These are phyloP conservation scores for Trichogramma dendrolimi DNA, from an alignment of 2,888 invertebrate species.

Conservation along the genomic window DNA sequence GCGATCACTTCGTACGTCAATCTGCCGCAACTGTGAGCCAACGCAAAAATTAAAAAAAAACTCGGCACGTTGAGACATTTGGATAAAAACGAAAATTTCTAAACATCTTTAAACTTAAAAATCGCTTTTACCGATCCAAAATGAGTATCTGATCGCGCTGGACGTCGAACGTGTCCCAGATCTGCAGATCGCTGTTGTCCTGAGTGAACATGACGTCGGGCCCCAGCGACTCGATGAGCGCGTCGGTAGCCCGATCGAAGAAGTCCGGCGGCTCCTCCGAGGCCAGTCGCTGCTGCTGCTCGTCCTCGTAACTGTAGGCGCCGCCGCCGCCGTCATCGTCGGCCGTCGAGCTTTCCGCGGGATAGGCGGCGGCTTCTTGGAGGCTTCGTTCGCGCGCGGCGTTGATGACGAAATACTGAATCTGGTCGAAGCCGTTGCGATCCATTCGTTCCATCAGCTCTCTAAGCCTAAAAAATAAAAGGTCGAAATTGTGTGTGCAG, in stretches of 20 bases:
- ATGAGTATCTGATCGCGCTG: slow-evolving; percentile 42
- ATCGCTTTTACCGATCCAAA: slow-evolving; percentile 38
- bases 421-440: slow-evolving; percentile 36
- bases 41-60: not conserved
- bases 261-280: slow-evolving; percentile 28
- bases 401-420: slow-evolving; percentile 39
- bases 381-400: slow-evolving; percentile 12
- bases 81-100: not conserved
- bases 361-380: too few species aligned
- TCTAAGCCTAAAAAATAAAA: slow-evolving; percentile 34
- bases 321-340: too few species aligned
- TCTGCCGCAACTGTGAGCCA: slow-evolving; percentile 43
- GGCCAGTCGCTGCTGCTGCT: slow-evolving; percentile 29
- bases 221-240: slow-evolving; percentile 27
- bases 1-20: slow-evolving; percentile 48
- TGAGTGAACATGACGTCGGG: slow-evolving; percentile 36
- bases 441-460: slow-evolving; percentile 38
- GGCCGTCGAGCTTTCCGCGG: too few species aligned
- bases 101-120: not conserved
- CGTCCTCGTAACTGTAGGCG: slow-evolving; percentile 24
- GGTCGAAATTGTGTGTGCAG: too few species aligned
- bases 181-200: slow-evolving; percentile 35
- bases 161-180: slow-evolving; percentile 39
- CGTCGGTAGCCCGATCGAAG: slow-evolving; percentile 20
- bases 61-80: not conserved